Conservation (phyloP, 2,113 vertebrate genomes). For the Dolichallabes microphthalmus region DNA sequence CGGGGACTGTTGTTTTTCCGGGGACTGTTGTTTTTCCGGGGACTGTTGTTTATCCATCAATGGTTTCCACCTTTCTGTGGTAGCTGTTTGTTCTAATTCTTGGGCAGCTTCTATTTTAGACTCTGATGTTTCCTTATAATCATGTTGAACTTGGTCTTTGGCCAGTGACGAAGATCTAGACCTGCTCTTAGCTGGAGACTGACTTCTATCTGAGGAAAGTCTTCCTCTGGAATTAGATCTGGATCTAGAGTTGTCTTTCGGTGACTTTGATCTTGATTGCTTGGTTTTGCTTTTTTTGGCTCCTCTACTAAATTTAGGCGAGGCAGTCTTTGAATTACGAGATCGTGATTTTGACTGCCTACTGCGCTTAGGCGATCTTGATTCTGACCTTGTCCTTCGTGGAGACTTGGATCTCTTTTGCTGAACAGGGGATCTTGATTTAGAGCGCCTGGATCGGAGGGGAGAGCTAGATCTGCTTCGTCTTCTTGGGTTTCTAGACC, state of each 20-base stretch:
- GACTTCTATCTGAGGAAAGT: constrained; percentile 59
- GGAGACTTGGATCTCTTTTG: constrained; percentile 66
- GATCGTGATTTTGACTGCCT: constrained; percentile 69
- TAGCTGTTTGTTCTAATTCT: not conserved
- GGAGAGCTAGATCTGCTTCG: constrained; percentile 67
- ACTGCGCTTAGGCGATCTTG: constrained; percentile 54
- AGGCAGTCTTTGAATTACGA: constrained; percentile 50
- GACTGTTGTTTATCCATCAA: not conserved
- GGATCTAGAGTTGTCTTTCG: constrained; percentile 46
- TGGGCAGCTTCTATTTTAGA: not conserved
- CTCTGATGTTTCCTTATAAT: constrained; percentile 19
- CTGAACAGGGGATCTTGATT: constrained; percentile 63
- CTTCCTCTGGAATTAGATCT: constrained; percentile 57
- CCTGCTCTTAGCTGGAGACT: constrained; percentile 57
- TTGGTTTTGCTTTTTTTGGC: constrained; percentile 44
- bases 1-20: constrained; percentile 12
- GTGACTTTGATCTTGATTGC: constrained; percentile 54
- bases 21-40: not conserved
- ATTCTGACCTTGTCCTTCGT: constrained; percentile 41
- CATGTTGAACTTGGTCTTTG: constrained; percentile 44
- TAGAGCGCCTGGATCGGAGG: constrained; percentile 56
- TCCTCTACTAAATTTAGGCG: constrained; percentile 42
- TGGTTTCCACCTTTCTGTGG: constrained; percentile 44
- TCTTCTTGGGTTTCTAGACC: constrained; percentile 65
- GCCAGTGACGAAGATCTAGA: constrained; percentile 62